Base-by-base conservation (phyloP, 2,797 vertebrate species). In the Xenopus petersii region DNA sequence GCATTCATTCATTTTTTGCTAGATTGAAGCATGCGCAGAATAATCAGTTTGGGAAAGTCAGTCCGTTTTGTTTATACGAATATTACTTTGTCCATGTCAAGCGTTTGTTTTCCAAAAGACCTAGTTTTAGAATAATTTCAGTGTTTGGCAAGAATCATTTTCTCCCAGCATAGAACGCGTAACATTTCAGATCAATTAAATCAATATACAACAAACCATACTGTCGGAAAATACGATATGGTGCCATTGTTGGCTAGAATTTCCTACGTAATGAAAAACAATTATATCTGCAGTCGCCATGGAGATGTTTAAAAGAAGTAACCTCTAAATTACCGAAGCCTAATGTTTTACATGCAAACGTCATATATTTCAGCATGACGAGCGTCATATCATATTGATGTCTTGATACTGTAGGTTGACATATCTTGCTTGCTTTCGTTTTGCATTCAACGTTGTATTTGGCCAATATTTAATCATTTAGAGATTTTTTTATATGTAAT, bases 201-300 rank as follows among this genome's bases (percentile, higher is more conserved):
- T 77, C 70, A 72, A 77, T 77, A 72, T 24, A 68, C 60, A 77
- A 77, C 75, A 77, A 72, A 61, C 70, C 62, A 30, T 67, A 56
- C 75, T 77, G 56, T 63, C 46, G 64, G 48, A 72, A 77, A 67
- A 72, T 68, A 77, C 75, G 72, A 77, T 77, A 77, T 77, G 75
- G 64, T 62, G 8, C 17, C 33, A 72, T 77, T 77, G 64, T 67
- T 67, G 17, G 58, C 24, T 21, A 72, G 62, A 56, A 68, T 77
- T 72, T 68, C 12, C 67, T 9, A 48, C 72, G 70, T 48, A 77
- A 67, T 68, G 55, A 67, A 68, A 36, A 42, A 77, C 36, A 36
- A 36, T 36, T 36, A 36, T 36, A 36, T 36, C 36, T 42, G 36
- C 8, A 42, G 36, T 72, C 26, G 71, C 63, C 66, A 11, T 56